Base-by-base conservation (phyloP, 2,888 invertebrate species). In the Argyresthia goedartella region DNA sequence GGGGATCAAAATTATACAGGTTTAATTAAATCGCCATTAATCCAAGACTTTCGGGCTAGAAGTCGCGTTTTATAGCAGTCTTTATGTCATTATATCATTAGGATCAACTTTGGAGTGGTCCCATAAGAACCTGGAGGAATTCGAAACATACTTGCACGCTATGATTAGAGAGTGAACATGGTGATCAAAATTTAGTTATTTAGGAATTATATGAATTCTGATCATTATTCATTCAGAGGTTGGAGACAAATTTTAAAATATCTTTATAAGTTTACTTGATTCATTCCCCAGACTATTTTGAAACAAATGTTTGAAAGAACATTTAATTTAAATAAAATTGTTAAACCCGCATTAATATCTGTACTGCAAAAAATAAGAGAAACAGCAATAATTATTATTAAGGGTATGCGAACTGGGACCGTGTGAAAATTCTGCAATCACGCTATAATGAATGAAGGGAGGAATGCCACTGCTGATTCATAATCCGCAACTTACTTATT, bases 21-120 rank as follows among this genome's bases (percentile, higher is more conserved):
- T 82, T 84, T 84, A 85, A 86, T 85, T 82, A 84, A 82, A 82
- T 81, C 73, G 77, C 81, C 80, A 82, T 85, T 81, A 85, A 81
- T 82, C 77, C 76, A 60, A 69, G 70, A 73, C 72, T 73, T 75
- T 73, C 64, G 73, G 74, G 69, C 70, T 74, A 72, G 70, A 67
- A 69, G 72, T 71, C 68, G 69, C 71, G 61, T 73, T 76, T 75
- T 71, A 70, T 69, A 65, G 65, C 54, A 66, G 65, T 69, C 65
- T 62, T 64, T 59, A 74, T 75, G 79, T 82, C 81, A 85, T 86
- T 85, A 85, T 77, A 76, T 80, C 73, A 75, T 81, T 78, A 75
- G 68, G 63, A 63, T 66, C 68, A 71, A 65, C 76, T 54, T 54
- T 52, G 49, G 45, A 50, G 49, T 44, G 51, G 35, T 44, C 41